Evolutionary conservation across 2,888 invertebrate genomes (phyloP).

Genomic region (Philonicus albiceps): DNA sequence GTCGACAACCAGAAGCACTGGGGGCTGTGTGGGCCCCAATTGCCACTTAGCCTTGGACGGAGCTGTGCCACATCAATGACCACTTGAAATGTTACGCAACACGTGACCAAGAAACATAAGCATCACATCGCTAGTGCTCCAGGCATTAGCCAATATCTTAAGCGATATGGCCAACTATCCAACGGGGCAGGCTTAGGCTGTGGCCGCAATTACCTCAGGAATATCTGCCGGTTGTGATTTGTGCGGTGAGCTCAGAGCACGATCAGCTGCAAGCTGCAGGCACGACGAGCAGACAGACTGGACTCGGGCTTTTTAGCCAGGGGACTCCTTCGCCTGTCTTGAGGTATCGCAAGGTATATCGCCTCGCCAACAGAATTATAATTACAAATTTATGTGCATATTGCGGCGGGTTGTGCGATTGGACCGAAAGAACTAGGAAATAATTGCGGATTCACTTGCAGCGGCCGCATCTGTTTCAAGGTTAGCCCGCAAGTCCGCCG

Average conservation of each 20-base stretch:
- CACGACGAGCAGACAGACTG: not conserved
- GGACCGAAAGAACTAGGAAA: not conserved
- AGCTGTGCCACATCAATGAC: conserved; percentile 27
- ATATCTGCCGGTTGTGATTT: conserved; percentile 9
- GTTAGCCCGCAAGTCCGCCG: not conserved
- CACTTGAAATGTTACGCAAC: conserved; percentile 34
- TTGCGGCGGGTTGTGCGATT: not conserved
- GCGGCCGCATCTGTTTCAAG: conserved; percentile 4
- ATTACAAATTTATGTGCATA: conserved; percentile 35
- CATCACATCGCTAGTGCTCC: not conserved
- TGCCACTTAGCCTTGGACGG: conserved; percentile 29
- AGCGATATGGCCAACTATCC: not conserved
- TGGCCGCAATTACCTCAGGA: conserved; percentile 6
- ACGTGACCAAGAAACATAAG: conserved; percentile 22
- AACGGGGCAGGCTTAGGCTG: not conserved
- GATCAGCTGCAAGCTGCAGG: not conserved
- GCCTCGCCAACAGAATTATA: conserved; percentile 16
- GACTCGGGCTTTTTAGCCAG: not conserved
- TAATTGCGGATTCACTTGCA: conserved; percentile 34
- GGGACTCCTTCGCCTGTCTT: not conserved
- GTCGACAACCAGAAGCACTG: conserved; percentile 20
- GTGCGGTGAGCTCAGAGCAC: conserved; percentile 13
- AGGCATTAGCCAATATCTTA: conserved; percentile 14
- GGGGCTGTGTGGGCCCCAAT: not conserved
- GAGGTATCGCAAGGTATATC: not conserved